Percentiles rank a stretch among this genome's conserved stretches.
phyloP scores from a whole-genome alignment of 2,113 vertebrate genomes.

The Crotalus horridus region DNA sequence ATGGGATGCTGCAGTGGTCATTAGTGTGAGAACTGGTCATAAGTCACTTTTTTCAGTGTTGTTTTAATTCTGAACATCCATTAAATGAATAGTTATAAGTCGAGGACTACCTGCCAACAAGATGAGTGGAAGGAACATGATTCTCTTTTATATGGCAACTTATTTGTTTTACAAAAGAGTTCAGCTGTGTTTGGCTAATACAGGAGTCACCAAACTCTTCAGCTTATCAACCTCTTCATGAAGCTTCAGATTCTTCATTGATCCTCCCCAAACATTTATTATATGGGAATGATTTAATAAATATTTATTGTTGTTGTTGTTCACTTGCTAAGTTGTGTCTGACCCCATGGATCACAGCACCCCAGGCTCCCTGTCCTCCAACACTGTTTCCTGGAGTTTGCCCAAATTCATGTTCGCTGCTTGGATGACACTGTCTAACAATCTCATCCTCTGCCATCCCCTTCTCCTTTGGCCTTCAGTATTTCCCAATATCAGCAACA shows the following conservation, averaged over 20 bases:
- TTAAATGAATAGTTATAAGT: neutral
- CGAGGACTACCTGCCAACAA: neutral
- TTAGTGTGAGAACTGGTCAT: neutral
- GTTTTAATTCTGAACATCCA: neutral
- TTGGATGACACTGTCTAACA: neutral
- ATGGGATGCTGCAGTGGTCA: neutral
- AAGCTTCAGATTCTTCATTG: neutral
- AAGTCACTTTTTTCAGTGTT: neutral
- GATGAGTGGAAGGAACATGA: neutral
- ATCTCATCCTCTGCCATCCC: neutral
- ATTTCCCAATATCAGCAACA: neutral
- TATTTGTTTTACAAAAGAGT: neutral
- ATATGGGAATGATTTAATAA: neutral
- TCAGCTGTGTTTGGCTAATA: neutral
- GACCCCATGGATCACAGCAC: neutral
- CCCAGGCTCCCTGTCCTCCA: neutral
- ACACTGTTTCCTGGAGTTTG: neutral
- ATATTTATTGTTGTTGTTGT: neutral
- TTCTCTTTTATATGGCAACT: neutral
- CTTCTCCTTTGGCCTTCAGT: neutral
- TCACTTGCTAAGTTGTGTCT: neutral
- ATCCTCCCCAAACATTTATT: neutral
- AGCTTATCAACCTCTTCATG: neutral
- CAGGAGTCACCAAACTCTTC: neutral
- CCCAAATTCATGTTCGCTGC: neutral